Evolutionary conservation across 1,140 invertebrate genomes (phyloP).

Genomic region (Zaprionus taronus): DNA sequence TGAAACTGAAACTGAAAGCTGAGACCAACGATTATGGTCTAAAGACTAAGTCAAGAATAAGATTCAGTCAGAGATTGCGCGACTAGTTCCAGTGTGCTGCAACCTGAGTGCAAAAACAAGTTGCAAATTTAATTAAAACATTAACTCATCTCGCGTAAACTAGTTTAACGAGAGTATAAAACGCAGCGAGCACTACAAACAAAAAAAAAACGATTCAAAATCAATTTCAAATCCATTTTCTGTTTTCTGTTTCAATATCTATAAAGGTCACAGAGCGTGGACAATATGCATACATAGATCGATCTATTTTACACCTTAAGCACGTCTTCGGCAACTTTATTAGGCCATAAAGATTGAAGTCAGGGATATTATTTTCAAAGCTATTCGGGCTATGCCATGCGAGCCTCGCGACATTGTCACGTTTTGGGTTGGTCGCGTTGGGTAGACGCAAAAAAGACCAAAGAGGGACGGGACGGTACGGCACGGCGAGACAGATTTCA

Average conservation of each 20-base stretch:
- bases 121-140: constrained; percentile 30
- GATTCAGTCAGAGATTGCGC: not conserved
- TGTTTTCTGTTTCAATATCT: constrained; percentile 10
- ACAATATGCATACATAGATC: not conserved
- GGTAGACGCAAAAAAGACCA: not conserved
- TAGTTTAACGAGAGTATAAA: constrained; percentile 36
- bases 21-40: not conserved
- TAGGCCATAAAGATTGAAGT: constrained; percentile 28
- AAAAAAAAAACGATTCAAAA: constrained; percentile 2
- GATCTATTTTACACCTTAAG: constrained; percentile 28
- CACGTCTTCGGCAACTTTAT: constrained; percentile 32
- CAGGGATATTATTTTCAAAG: constrained; percentile 20
- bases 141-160: constrained; percentile 48
- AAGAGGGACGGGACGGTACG: not conserved
- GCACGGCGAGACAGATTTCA: constrained; percentile 5
- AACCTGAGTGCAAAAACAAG: constrained; percentile 18
- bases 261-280: constrained; percentile 19
- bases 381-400: not conserved
- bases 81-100: constrained; percentile 20
- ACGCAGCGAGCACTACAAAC: not conserved
- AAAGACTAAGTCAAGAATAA: not conserved
- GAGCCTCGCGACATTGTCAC: constrained; percentile 61
- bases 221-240: constrained; percentile 5
- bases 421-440: constrained; percentile 29
- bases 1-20: not conserved